Base-by-base conservation (phyloP, 2,888 invertebrate species). In the Dyspetes luteomarginatus region DNA sequence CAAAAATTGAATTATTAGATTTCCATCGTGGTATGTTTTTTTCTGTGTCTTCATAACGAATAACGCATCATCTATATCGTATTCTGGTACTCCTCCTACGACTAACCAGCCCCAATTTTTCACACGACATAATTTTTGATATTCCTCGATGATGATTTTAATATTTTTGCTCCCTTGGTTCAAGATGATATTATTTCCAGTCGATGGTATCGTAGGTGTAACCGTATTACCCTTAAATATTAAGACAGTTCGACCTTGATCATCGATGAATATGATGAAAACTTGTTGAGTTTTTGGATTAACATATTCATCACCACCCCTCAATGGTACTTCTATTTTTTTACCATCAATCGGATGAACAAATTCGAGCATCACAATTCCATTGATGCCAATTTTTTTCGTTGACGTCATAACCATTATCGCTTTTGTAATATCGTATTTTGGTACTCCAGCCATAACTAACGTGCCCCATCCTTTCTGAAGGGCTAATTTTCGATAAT, bases 291-390 rank as follows among this genome's bases (percentile, higher is more conserved):
- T 78, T 0, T n/a, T 3, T 0, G 50, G 65, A 2, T 73, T 36
- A 0, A 62, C 55, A 15, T 68, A 73, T 9, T 77, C 76, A 9
- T 81, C 72, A 7, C 76, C 73, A n/a, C 41, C 45, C 0, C 9
- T 3, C 3, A 17, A 26, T 0, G 68, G 62, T 4, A 81, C 62
- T 24, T 5, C 17, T 5, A 81, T 67, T 17, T 22, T 50, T n/a
- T 19, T 26, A 7, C 56, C 15, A 2, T 41, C 48, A 0, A 62
- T 4, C 1, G 76, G 80, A 56, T 81, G 72, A 4, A 5, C 4
- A 17, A 81, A 81, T 28, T 76, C 30, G 19, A 81, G 7, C 3
- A 76, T 28, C 3, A 30, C 0, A 5, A 56, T 22, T 9, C 72
- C 77, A 3, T 77, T 4, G 0, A 28, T 0, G 0, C 15, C 43